Base-by-base conservation (phyloP, 2,888 invertebrate genomes). In the Diachrysia chrysitis region DNA sequence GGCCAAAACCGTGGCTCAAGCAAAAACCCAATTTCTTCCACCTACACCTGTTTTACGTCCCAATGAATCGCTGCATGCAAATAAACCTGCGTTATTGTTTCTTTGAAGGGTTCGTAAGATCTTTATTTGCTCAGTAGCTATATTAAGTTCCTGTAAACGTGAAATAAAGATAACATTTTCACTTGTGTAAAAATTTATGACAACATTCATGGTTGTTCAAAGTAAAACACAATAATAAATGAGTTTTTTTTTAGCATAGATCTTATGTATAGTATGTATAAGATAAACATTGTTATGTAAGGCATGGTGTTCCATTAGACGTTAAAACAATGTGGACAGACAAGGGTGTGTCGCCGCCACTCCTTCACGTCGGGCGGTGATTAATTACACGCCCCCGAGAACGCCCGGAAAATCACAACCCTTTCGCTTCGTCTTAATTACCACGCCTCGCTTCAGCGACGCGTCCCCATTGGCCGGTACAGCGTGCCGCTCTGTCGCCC, bases 391-490 rank as follows among this genome's bases (percentile, higher is more conserved):
- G 91, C 87, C 87, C 86, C 82, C 82, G 73, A 81, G 81, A 81
- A 90, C 91, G 92, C 91, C 92, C 91, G 94, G 94, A 90, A 94
- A 95, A 95, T 92, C 91, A 85, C 93, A 95, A 95, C 95, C 95
- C 95, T 95, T 95, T 94, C 88, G 89, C 83, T 35, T 79, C 76
- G 88, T 93, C 89, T 94, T 95, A 95, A 95, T 95, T 95, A 95
- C 95, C 93, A 93, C 95, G 94, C 93, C 94, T 92, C 84, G 91
- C 87, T 92, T 92, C 92, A 93, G 93, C 83, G 85, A 79, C 86
- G 91, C 85, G 78, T 85, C 84, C 85, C 89, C 79, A 94, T 94
- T 94, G 95, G 95, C 81, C 84, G 86, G 74, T 63, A 37, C 60
- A 61, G 66, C 69, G 85, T 85, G 83, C 84, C 87, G 89, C 88